These are phyloP conservation scores for Cynocephalus volans DNA, from an alignment of 2,113 vertebrate species.

Conservation along the genomic window DNA sequence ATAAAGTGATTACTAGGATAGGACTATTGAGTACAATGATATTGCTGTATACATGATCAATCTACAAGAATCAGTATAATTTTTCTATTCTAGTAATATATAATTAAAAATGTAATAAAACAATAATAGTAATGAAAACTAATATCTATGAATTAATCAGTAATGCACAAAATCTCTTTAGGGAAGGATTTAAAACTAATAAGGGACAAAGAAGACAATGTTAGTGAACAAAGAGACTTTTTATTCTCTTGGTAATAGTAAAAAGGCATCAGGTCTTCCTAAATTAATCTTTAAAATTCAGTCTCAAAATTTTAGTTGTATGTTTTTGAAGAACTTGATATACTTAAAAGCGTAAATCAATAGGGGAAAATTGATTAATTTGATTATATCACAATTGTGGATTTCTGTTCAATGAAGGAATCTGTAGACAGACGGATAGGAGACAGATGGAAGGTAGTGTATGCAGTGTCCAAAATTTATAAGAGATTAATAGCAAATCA, in stretches of 20 bases:
- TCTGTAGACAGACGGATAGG: not conserved
- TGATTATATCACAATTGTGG: not conserved
- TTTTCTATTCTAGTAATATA: not conserved
- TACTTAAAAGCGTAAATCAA: not conserved
- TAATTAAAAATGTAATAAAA: not conserved
- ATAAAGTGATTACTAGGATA: not conserved
- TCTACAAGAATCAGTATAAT: not conserved
- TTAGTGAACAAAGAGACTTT: not conserved
- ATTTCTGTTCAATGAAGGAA: not conserved
- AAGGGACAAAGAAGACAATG: not conserved
- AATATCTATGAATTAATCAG: not conserved
- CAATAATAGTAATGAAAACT: not conserved
- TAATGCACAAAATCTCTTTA: not conserved
- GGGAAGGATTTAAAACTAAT: not conserved
- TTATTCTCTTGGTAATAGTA: not conserved
- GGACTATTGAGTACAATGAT: not conserved
- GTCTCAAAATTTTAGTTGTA: not conserved
- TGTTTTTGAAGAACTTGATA: conserved; percentile 12
- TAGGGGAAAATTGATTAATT: not conserved
- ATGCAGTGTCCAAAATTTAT: not conserved
- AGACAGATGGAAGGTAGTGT: not conserved
- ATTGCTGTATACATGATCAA: not conserved
- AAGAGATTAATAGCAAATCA: not conserved
- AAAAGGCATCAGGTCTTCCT: not conserved
- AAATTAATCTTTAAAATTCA: not conserved